phyloP scores from a whole-genome alignment of 2,888 invertebrate species.

The Phrixothrix hirtus region DNA sequence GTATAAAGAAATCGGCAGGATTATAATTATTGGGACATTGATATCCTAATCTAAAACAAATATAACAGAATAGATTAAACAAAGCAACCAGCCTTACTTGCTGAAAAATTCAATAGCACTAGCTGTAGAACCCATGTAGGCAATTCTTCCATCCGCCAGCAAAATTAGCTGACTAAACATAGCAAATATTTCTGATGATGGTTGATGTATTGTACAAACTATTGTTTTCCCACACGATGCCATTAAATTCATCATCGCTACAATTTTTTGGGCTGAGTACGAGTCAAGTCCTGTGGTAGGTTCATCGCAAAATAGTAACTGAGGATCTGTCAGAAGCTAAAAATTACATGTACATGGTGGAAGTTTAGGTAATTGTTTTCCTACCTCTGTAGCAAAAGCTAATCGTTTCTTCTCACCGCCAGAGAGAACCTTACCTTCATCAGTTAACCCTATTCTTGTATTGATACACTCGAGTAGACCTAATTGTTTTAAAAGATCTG shows the following conservation, averaged over 20 bases:
- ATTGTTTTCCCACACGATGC: constrained; percentile 81
- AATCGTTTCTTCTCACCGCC: constrained; percentile 93
- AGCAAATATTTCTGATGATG: constrained; percentile 83
- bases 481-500: constrained; percentile 71
- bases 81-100: too few relatives aligned
- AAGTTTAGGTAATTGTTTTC: neutral
- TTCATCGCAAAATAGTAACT: constrained; percentile 92
- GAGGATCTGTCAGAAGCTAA: constrained; percentile 85
- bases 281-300: constrained; percentile 94
- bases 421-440: constrained; percentile 78
- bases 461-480: constrained; percentile 72
- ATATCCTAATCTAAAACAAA: constrained; percentile 66
- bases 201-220: constrained; percentile 93
- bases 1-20: constrained; percentile 88
- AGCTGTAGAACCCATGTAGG: constrained; percentile 75
- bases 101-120: constrained; percentile 71
- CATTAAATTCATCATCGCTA: constrained; percentile 69
- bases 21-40: constrained; percentile 81
- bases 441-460: constrained; percentile 76
- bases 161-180: constrained; percentile 80
- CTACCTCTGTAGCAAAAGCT: constrained; percentile 89
- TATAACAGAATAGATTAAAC: too few relatives aligned
- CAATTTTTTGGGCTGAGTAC: constrained; percentile 85
- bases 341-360: too few relatives aligned
- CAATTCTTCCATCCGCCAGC: constrained; percentile 85